Conservation (phyloP, 2,888 invertebrate genomes). For the Synergus japonicus region DNA sequence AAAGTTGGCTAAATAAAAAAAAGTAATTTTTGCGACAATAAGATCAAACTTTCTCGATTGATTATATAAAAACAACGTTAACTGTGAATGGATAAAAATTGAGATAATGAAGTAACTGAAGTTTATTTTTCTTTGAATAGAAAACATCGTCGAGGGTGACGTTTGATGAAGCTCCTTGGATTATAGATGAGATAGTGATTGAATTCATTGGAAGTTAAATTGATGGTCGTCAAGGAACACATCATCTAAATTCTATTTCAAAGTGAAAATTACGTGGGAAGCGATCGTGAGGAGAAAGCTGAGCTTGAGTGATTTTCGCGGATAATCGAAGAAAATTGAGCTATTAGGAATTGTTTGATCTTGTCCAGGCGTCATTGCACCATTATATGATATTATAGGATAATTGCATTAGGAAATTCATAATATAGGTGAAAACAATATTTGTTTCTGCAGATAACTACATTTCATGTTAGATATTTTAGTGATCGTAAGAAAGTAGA, state of each 20-base stretch:
- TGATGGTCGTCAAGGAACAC: neutral
- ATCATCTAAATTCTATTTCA: constrained; percentile 5
- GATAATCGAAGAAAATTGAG: constrained; percentile 18
- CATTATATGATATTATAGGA: neutral
- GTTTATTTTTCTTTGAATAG: neutral
- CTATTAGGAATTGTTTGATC: constrained; percentile 27
- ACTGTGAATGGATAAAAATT: neutral
- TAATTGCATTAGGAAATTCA: neutral
- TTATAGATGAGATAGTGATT: neutral
- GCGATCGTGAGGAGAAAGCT: constrained; percentile 28
- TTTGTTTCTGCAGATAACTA: neutral
- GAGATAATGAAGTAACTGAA: neutral
- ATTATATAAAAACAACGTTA: neutral
- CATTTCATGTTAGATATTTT: neutral
- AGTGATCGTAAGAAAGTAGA: neutral
- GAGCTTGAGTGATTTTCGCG: constrained; percentile 18
- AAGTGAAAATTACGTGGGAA: constrained; percentile 30
- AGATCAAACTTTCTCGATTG: neutral
- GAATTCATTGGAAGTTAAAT: constrained; percentile 7
- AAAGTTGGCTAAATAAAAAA: neutral
- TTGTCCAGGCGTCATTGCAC: neutral
- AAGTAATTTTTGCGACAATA: neutral
- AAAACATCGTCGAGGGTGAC: neutral
- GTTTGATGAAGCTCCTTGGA: neutral
- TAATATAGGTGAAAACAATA: neutral